A percentile compares a stretch with the other conserved stretches of the same genome.
phyloP scores from a whole-genome alignment of 2,888 invertebrate genomes.

The Andrena camellia region DNA sequence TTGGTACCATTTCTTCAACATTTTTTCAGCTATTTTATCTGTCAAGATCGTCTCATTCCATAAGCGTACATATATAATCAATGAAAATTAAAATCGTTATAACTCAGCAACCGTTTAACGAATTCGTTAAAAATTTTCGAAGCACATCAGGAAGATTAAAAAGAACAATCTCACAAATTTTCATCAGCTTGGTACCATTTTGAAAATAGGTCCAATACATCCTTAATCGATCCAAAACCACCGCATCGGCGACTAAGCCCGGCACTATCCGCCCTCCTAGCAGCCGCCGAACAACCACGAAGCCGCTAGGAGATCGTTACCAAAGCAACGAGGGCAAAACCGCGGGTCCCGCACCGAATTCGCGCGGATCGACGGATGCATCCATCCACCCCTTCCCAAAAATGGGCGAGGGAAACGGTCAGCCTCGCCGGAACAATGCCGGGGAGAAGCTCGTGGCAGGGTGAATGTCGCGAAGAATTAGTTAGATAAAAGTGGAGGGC shows the following conservation, averaged over 20 bases:
- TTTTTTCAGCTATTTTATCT: too few relatives aligned
- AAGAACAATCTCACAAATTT: too few relatives aligned
- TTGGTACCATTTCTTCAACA: too few relatives aligned
- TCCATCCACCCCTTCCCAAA: slow-evolving; percentile 13
- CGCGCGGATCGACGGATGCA: neutral
- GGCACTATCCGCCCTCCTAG: neutral
- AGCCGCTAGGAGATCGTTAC: neutral
- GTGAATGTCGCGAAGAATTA: neutral
- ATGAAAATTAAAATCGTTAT: too few relatives aligned
- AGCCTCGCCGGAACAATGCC: neutral
- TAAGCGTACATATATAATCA: too few relatives aligned
- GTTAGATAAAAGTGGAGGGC: neutral
- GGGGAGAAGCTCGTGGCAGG: neutral
- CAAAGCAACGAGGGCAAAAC: neutral
- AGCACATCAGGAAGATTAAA: too few relatives aligned
- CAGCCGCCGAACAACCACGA: too few relatives aligned
- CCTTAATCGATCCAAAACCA: slow-evolving; percentile 6
- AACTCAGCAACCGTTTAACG: too few relatives aligned
- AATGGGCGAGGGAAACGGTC: slow-evolving; percentile 3
- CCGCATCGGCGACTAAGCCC: neutral
- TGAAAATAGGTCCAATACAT: too few relatives aligned
- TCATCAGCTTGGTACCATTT: too few relatives aligned
- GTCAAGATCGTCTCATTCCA: too few relatives aligned
- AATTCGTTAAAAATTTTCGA: too few relatives aligned
- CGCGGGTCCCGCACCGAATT: neutral